Conservation (phyloP, 2,888 invertebrate genomes). For the Didymodactylos carnosus region DNA sequence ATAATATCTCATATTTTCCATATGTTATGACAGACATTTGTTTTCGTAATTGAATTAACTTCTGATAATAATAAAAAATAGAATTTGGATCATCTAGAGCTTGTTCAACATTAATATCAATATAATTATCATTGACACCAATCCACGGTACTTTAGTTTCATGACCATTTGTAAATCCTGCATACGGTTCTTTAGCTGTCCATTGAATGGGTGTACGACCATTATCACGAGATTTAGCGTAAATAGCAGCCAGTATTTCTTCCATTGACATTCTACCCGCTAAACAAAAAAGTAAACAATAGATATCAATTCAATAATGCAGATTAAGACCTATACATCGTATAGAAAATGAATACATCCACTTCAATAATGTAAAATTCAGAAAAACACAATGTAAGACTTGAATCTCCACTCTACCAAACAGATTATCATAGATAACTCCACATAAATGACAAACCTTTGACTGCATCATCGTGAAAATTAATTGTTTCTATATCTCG, state of each 20-base stretch:
- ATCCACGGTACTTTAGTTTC: background rate
- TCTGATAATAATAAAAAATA: background rate
- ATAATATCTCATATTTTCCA: background rate
- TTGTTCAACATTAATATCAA: background rate
- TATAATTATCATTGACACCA: background rate
- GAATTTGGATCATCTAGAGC: background rate
- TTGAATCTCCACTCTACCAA: too few relatives aligned
- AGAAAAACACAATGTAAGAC: too few relatives aligned
- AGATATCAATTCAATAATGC: too few relatives aligned
- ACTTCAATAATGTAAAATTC: too few relatives aligned
- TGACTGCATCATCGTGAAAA: background rate
- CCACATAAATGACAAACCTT: background rate
- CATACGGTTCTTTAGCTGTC: background rate
- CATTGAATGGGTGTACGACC: background rate
- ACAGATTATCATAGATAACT: too few relatives aligned
- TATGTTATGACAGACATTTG: background rate
- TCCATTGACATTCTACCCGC: too few relatives aligned
- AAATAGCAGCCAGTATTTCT: background rate
- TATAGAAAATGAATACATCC: too few relatives aligned
- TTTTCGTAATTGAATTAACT: background rate
- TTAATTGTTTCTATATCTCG: background rate
- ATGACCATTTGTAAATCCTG: background rate
- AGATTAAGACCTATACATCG: too few relatives aligned
- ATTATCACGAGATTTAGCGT: background rate
- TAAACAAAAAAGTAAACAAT: too few relatives aligned